Percentiles rank a stretch among this genome's conserved stretches.
Evolutionary conservation across 92 coral and sea anemone species (phyloP).

Genomic region (Muricea muricata): DNA sequence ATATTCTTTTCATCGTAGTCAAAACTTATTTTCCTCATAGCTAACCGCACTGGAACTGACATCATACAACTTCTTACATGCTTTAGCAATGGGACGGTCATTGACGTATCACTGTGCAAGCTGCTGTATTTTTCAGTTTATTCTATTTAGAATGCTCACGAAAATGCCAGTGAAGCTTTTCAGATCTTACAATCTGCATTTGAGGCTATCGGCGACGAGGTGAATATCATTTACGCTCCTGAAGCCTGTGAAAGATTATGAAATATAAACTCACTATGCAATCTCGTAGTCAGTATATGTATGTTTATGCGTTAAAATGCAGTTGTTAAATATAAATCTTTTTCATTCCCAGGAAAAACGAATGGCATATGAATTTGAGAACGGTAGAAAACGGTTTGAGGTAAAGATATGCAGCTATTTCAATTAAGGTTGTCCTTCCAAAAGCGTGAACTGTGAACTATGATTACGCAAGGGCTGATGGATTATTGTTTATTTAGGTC

Average conservation of each 20-base stretch:
- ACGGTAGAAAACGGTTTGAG: conserved; percentile 13
- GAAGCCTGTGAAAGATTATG: too few relatives aligned
- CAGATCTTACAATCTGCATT: conserved; percentile 83
- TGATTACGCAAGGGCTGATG: too few relatives aligned
- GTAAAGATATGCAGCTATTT: not conserved
- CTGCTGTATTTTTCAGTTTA: not conserved
- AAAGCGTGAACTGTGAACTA: too few relatives aligned
- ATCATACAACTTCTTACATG: too few relatives aligned
- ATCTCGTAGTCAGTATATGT: not conserved
- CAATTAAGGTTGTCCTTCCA: too few relatives aligned
- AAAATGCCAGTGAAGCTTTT: conserved; percentile 84
- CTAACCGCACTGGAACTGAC: too few relatives aligned
- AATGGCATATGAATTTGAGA: conserved; percentile 9
- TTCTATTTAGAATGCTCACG: conserved; percentile 71
- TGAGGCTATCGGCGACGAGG: conserved; percentile 80
- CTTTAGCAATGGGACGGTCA: too few relatives aligned
- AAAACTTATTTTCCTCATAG: too few relatives aligned
- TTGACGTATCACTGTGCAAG: not conserved
- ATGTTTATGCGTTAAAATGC: not conserved
- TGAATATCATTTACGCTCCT: too few relatives aligned
- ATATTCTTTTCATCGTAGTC: too few relatives aligned
- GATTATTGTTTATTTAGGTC: too few relatives aligned
- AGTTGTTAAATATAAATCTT: not conserved
- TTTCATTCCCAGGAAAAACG: conserved; percentile 27
- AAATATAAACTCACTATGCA: too few relatives aligned